Base-by-base conservation (phyloP, 2,113 vertebrate genomes). In the Mustelus asterias region DNA sequence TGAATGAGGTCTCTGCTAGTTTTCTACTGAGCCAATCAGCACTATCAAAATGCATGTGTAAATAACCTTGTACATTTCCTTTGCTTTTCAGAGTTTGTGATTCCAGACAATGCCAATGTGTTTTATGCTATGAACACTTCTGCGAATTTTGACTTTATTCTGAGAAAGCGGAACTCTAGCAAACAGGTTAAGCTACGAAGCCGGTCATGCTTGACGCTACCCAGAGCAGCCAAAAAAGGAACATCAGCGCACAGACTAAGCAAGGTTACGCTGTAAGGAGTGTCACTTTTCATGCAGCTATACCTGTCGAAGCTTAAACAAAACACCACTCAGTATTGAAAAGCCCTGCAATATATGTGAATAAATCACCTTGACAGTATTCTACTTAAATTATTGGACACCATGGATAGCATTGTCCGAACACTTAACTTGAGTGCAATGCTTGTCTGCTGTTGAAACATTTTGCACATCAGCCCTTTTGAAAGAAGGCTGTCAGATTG, bases 81-180 rank as follows among this genome's bases (percentile, higher is more conserved):
- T 14, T 96, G 7, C 96, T 72, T 95, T 96, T n/a, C 97, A 99
- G 99, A 99, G 96, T 97, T 99, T 26, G 98, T 98, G 96, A 98
- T 99, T 96, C 99, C 99, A 0, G 97, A 98, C 72, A 98, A 98
- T 0, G 99, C 98, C 93, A 99, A 99, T 0, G 98, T 99, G 54
- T 99, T 99, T 95, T 99, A 99, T 0, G 99, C 98, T 97, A 99
- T 99, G 99, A 99, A 99, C 97, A 99, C 98, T 96, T 98, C 98
- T 0, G 98, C 97, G 0, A 99, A 99, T 97, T 99, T 98, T 0
- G 97, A 99, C 96, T 99, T 99, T 97, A 97, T 99, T 96, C 97
- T 99, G 97, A 26, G 41, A 33, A 72, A 76, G 1, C 97, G 99
- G 1, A 97, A 97, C 96, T 97, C 98, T 76, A 98, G 96, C 96